phyloP scores from a whole-genome alignment of 2,113 vertebrate species.

The Promerops cafer region DNA sequence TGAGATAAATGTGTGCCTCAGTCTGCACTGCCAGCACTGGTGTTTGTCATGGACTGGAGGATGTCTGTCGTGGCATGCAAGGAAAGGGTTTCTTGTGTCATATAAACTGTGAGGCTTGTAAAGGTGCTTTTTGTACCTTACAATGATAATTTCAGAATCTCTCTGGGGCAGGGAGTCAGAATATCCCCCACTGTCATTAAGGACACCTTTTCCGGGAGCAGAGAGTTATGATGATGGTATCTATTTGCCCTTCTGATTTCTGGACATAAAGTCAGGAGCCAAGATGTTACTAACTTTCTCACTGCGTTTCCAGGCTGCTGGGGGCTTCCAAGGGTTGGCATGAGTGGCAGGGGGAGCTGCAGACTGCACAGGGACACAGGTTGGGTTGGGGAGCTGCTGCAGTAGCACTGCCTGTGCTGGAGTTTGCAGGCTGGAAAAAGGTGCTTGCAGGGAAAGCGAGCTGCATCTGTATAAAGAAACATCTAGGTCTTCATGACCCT shows the following conservation, averaged over 20 bases:
- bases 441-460: background rate
- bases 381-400: background rate
- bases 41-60: background rate
- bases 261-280: background rate
- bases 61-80: background rate
- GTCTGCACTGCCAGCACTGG: background rate
- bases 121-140: background rate
- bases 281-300: background rate
- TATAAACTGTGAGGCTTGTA: background rate
- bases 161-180: background rate
- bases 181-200: background rate
- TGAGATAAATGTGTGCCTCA: background rate
- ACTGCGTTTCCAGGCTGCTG: background rate
- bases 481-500: background rate
- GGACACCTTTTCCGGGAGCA: background rate
- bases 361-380: rapidly evolving
- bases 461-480: background rate
- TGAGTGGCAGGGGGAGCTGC: background rate
- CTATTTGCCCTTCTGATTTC: background rate
- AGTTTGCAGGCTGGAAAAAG: background rate
- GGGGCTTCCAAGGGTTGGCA: background rate
- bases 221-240: background rate
- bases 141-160: background rate
- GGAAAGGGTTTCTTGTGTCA: background rate
- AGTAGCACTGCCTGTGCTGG: background rate